Percentiles rank a stretch among this genome's conserved stretches.
phyloP scores from a whole-genome alignment of 2,888 invertebrate species.

The Synanthedon myopaeformis region DNA sequence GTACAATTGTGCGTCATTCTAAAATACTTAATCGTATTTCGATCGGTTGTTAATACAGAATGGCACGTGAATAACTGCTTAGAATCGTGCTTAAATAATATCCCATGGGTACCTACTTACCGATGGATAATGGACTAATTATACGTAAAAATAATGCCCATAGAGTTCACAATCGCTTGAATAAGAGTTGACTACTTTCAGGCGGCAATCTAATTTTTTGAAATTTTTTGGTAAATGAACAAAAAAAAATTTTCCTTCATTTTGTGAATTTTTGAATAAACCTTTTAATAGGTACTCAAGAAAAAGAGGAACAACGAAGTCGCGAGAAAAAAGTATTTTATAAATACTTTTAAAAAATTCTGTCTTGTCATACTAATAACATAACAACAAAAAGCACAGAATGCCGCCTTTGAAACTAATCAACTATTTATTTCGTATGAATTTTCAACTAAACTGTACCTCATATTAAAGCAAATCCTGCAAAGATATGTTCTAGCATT shows the following conservation, averaged over 20 bases:
- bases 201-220: no score
- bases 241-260: no score
- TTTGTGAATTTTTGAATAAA: no score
- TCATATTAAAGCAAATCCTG: conserved; percentile 14
- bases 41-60: not conserved
- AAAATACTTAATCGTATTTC: not conserved
- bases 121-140: not conserved
- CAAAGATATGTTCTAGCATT: conserved; percentile 21
- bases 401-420: no score
- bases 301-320: no score
- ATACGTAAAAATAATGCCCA: conserved; percentile 45
- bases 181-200: conserved; percentile 8
- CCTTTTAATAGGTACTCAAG: no score
- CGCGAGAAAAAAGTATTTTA: no score
- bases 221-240: no score
- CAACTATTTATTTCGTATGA: not conserved
- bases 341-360: no score
- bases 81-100: conserved; percentile 5
- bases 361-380: no score
- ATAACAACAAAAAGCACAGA: no score
- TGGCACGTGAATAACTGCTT: not conserved
- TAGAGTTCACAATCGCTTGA: conserved; percentile 38
- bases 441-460: conserved; percentile 12
- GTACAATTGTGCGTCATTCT: conserved; percentile 51
- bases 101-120: conserved; percentile 3